phyloP scores from a whole-genome alignment of 2,113 vertebrate genomes.

The Gopherus evgoodei region DNA sequence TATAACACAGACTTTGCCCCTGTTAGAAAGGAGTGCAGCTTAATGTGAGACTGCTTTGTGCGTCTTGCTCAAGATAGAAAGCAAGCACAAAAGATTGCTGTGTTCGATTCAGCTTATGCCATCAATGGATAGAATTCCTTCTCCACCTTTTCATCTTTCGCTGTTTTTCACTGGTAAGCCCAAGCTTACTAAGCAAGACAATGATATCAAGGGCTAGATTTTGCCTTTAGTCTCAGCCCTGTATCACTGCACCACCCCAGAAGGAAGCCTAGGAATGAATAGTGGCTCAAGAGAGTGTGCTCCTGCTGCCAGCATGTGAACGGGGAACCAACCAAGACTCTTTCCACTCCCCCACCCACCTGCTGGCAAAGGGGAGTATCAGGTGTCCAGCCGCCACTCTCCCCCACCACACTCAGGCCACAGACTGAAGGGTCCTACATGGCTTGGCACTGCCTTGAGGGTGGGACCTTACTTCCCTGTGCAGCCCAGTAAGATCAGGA shows the following conservation, averaged over 20 bases:
- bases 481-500: not conserved
- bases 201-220: not conserved
- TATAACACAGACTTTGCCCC: not conserved
- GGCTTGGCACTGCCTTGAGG: not conserved
- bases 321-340: not conserved
- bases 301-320: not conserved
- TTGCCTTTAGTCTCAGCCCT: not conserved
- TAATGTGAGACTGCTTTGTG: not conserved
- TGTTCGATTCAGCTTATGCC: not conserved
- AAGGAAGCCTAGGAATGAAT: not conserved
- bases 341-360: not conserved
- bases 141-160: not conserved
- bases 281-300: not conserved
- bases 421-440: not conserved
- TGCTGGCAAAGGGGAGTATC: not conserved
- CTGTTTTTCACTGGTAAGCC: not conserved
- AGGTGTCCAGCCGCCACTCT: not conserved
- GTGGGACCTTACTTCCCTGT: not conserved
- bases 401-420: not conserved
- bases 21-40: not conserved
- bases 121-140: not conserved
- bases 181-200: not conserved
- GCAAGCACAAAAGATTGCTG: not conserved
- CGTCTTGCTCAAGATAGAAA: not conserved
- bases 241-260: not conserved